Evolutionary conservation across 2,113 vertebrate species (phyloP).

Genomic region (Abramis brama): DNA sequence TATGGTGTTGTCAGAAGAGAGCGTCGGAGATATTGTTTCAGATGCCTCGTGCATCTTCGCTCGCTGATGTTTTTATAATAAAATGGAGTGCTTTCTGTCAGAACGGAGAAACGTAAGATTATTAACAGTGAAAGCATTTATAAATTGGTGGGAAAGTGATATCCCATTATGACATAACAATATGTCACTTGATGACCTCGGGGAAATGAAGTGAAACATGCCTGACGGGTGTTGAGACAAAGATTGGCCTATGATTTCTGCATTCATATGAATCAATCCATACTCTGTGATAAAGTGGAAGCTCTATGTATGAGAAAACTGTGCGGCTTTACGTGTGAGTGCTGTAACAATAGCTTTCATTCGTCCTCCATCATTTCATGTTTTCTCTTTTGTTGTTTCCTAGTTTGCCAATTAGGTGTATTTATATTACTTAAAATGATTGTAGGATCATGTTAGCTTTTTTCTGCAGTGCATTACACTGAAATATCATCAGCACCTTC

Average conservation of each 20-base stretch:
- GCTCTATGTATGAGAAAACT: neutral
- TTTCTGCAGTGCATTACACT: neutral
- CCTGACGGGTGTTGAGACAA: neutral
- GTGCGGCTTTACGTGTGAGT: neutral
- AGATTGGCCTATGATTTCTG: neutral
- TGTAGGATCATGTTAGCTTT: no score
- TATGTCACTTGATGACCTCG: slow-evolving; percentile 24
- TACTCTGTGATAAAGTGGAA: neutral
- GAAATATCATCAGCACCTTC: neutral
- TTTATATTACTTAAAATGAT: neutral
- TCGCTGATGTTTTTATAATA: slow-evolving; percentile 18
- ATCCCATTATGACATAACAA: neutral
- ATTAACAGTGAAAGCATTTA: slow-evolving; percentile 2
- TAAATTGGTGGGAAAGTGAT: slow-evolving; percentile 10
- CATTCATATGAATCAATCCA: neutral
- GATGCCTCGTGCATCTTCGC: neutral
- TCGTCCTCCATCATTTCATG: slow-evolving; percentile 12
- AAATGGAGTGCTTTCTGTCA: slow-evolving; percentile 26
- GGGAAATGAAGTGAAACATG: slow-evolving; percentile 33
- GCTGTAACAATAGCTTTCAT: neutral
- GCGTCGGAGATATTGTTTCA: neutral
- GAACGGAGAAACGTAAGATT: neutral
- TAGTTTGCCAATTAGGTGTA: slow-evolving; percentile 21
- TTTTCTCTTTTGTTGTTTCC: neutral
- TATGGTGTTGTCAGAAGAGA: neutral